Percentiles rank a stretch among this genome's conserved stretches.
phyloP scores from a whole-genome alignment of 2,113 vertebrate species.

The Chaetorhynchus papuensis region DNA sequence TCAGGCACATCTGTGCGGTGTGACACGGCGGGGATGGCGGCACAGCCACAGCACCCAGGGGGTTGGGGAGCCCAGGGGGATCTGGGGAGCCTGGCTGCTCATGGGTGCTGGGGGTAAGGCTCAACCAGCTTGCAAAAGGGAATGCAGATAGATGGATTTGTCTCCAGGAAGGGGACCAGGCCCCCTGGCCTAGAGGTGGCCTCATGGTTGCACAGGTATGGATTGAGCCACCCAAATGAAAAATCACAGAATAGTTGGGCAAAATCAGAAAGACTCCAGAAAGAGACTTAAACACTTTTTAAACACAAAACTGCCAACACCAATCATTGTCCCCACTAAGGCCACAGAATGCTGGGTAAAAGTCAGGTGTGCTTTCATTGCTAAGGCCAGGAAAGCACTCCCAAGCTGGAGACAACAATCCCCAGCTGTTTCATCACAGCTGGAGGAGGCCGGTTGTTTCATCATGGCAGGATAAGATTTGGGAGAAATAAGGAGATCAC shows the following conservation, averaged over 20 bases:
- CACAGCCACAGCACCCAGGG: accelerated
- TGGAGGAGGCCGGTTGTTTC: background rate
- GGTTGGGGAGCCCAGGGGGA: background rate
- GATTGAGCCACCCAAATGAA: background rate
- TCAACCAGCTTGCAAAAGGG: background rate
- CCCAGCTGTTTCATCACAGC: background rate
- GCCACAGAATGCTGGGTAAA: background rate
- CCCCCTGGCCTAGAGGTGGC: background rate
- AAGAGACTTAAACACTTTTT: background rate
- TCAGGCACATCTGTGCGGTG: accelerated
- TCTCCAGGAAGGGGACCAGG: accelerated
- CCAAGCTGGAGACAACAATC: background rate
- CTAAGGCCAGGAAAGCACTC: background rate
- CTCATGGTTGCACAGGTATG: background rate
- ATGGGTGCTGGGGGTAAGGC: background rate
- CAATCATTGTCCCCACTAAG: background rate
- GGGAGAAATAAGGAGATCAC: background rate
- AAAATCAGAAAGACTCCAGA: background rate
- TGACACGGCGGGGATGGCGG: background rate
- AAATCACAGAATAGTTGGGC: background rate
- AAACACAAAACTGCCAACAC: background rate
- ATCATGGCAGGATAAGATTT: background rate
- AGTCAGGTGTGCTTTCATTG: background rate
- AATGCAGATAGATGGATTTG: background rate
- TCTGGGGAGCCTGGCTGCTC: background rate